These are phyloP conservation scores for Falco concolor DNA, from an alignment of 2,797 vertebrate species.

Conservation along the genomic window DNA sequence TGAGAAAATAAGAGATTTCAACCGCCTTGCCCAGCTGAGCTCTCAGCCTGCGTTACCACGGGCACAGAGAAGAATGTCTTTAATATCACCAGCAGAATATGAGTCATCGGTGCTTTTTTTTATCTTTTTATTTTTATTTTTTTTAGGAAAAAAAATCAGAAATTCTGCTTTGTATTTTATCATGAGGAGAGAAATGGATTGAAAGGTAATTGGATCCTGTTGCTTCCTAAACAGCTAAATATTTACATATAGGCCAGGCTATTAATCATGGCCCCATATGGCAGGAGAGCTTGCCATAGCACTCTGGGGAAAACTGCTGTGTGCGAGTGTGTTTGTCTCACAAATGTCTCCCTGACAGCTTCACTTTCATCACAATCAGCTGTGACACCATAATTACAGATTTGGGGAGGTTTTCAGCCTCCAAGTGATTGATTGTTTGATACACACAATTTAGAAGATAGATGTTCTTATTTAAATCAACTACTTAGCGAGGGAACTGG, in stretches of 20 bases:
- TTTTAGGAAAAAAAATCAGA: not conserved
- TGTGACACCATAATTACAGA: slow-evolving; percentile 73
- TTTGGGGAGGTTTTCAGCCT: slow-evolving; percentile 63
- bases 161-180: not conserved
- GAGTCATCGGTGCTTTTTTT: not conserved
- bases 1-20: not conserved
- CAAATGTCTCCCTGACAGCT: slow-evolving; percentile 68
- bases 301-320: slow-evolving; percentile 42
- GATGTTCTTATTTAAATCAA: slow-evolving; percentile 67
- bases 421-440: slow-evolving; percentile 70
- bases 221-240: slow-evolving; percentile 67
- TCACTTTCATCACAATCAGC: slow-evolving; percentile 72
- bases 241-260: slow-evolving; percentile 59
- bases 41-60: not conserved
- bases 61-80: slow-evolving; percentile 13
- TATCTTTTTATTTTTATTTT: not conserved
- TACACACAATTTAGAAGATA: slow-evolving; percentile 70
- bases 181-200: slow-evolving; percentile 26
- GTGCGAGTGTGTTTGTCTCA: slow-evolving; percentile 58
- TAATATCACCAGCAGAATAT: not conserved
- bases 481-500: not conserved
- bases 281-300: slow-evolving; percentile 47
- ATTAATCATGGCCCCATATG: slow-evolving; percentile 63
- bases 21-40: not conserved
- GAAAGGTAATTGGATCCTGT: slow-evolving; percentile 64